Base-by-base conservation (phyloP, 2,113 vertebrate genomes). In the Proteles cristata region DNA sequence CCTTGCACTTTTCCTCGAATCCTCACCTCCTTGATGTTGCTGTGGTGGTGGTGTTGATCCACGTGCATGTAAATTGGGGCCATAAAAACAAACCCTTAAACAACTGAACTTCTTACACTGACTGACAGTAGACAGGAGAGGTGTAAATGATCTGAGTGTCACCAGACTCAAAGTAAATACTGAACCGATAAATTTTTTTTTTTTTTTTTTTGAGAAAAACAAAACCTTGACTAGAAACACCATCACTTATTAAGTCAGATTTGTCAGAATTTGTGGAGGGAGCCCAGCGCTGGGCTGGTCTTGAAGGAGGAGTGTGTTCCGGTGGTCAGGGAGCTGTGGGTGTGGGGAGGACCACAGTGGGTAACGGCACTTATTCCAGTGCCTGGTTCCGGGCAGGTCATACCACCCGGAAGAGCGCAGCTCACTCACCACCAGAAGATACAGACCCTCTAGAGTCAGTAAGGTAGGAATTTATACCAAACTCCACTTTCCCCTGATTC, bases 161-260 rank as follows among this genome's bases (percentile, higher is more conserved):
- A 81, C 39, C 92, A 94, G 79, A 96, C 69, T 95, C 94, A 16
- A 61, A 97, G 90, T 95, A 84, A 95, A 69, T 68, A 94, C 63
- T 88, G 92, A 94, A 84, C 71, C 39, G 45, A 68, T 5, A 12
- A 2, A 39, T 69, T 79, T 55, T 55, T 61, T 25, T 61, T 8
- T 90, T 50, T 61, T 25, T 61, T 8, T 90, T 50, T 45, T 14
- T 28, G 45, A 89, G n/a, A 26, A 89, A 93, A 85, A 83, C 19
- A 87, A 73, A 95, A 91, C 25, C 9, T 31, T 82, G 82, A 90
- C 82, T 16, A 76, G 74, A 94, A 87, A 91, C 28, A 88, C 74
- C 88, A 90, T 77, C 86, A 80, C 11, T 88, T 88, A 95, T 35
- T 73, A 58, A 79, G 31, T 25, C 39, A 79, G 28, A 58, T 71